phyloP scores from a whole-genome alignment of 2,888 invertebrate species.

The Cryptocephalus moraei region DNA sequence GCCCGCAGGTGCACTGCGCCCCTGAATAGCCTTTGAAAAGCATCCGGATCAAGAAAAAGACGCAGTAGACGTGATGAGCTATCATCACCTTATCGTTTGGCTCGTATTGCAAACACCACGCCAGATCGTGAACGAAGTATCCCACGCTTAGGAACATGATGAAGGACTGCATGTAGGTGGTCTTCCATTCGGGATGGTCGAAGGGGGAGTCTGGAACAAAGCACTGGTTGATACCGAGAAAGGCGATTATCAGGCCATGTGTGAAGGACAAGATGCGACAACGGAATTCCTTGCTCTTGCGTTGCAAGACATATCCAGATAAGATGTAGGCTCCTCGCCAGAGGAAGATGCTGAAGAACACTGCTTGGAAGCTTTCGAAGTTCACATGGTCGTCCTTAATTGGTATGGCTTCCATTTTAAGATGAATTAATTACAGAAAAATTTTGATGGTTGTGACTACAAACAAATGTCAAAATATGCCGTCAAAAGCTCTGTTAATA shows the following conservation, averaged over 20 bases:
- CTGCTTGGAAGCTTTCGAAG: slow-evolving; percentile 15
- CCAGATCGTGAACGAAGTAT: slow-evolving; percentile 51
- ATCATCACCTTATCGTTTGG: slow-evolving; percentile 38
- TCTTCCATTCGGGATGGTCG: slow-evolving; percentile 25
- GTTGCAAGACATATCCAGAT: slow-evolving; percentile 10
- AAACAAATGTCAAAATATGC: too few relatives aligned
- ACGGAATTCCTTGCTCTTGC: slow-evolving; percentile 25
- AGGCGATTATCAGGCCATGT: slow-evolving; percentile 27
- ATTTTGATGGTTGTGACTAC: too few relatives aligned
- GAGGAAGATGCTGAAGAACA: slow-evolving; percentile 13
- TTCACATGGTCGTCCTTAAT: slow-evolving; percentile 13
- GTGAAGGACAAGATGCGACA: slow-evolving; percentile 24
- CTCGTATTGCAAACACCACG: slow-evolving; percentile 36
- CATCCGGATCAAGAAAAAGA: slow-evolving; percentile 42
- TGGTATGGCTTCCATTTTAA: too few relatives aligned
- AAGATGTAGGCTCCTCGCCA: slow-evolving; percentile 24
- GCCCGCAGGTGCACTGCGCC: slow-evolving; percentile 44
- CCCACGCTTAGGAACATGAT: slow-evolving; percentile 50
- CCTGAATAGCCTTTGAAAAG: slow-evolving; percentile 42
- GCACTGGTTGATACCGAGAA: slow-evolving; percentile 30
- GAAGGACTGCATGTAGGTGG: slow-evolving; percentile 24
- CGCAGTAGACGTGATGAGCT: slow-evolving; percentile 44
- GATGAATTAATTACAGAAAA: too few relatives aligned
- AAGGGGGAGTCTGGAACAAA: slow-evolving; percentile 28
- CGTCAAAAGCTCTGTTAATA: too few relatives aligned